Evolutionary conservation across 2,113 vertebrate species (phyloP).

Genomic region (Strix uralensis): DNA sequence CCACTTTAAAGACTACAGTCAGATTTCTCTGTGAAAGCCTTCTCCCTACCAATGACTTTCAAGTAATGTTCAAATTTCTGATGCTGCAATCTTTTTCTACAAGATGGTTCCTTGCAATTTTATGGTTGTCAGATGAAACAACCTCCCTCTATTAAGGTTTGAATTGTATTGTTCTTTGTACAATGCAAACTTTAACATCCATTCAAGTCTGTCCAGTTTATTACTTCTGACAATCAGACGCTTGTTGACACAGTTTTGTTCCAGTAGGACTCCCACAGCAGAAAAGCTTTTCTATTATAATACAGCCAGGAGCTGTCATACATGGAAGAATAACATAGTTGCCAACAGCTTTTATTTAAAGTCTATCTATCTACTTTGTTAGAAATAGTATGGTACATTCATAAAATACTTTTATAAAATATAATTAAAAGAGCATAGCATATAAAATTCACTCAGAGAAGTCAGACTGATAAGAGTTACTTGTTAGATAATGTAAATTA

Average conservation of each 20-base stretch:
- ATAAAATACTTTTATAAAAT: background rate
- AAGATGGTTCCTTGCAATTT: background rate
- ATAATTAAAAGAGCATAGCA: background rate
- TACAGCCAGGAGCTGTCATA: background rate
- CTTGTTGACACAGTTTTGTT: background rate
- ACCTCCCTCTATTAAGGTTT: background rate
- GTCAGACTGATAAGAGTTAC: background rate
- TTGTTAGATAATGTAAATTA: background rate
- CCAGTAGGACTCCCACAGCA: background rate
- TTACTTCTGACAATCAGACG: background rate
- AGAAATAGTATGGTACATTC: background rate
- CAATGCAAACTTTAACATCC: background rate
- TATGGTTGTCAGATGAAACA: background rate
- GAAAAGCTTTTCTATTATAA: background rate
- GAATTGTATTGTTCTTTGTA: background rate
- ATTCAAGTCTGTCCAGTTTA: background rate
- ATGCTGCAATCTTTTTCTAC: background rate
- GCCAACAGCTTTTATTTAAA: background rate
- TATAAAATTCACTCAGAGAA: background rate
- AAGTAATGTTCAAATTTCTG: background rate
- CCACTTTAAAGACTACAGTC: background rate
- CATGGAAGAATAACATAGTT: background rate
- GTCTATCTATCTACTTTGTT: background rate
- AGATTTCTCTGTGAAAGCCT: background rate
- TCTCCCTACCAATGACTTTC: background rate